Conservation (phyloP, 2,888 invertebrate species). For the Drosophila macrospina region DNA sequence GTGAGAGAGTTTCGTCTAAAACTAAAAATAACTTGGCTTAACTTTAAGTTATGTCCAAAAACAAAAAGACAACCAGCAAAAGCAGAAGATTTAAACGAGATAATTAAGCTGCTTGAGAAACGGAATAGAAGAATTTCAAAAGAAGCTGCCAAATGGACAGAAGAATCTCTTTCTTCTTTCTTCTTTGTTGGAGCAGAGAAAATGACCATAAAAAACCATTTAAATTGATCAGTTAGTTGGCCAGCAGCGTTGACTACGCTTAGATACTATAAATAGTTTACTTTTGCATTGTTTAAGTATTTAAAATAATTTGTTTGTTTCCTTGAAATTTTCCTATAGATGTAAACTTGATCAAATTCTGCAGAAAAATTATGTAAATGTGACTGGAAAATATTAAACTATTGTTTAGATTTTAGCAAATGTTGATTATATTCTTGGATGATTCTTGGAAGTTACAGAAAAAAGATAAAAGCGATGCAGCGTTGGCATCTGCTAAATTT, state of each 20-base stretch:
- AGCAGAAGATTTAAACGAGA: constrained; percentile 21
- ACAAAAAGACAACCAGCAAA: constrained; percentile 1
- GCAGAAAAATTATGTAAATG: neutral
- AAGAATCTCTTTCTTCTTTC: constrained; percentile 16
- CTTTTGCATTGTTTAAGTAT: neutral
- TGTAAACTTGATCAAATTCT: neutral
- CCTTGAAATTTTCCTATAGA: neutral
- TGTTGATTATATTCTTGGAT: too few relatives aligned
- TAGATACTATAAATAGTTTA: neutral
- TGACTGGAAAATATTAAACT: neutral
- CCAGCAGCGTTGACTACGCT: neutral
- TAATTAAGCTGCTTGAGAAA: constrained; percentile 35
- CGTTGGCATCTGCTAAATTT: too few relatives aligned
- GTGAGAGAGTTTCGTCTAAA: constrained; percentile 68
- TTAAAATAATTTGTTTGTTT: neutral
- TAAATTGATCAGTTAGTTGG: neutral
- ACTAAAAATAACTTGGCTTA: neutral
- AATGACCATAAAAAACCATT: neutral
- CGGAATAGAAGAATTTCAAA: constrained; percentile 9
- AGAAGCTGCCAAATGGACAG: constrained; percentile 11
- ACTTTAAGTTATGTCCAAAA: constrained; percentile 18
- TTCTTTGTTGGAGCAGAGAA: constrained; percentile 1
- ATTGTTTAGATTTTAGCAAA: too few relatives aligned
- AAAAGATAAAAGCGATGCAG: too few relatives aligned
- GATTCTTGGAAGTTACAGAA: too few relatives aligned